Evolutionary conservation across 2,113 vertebrate genomes (phyloP).

Genomic region (Pterocles gutturalis): DNA sequence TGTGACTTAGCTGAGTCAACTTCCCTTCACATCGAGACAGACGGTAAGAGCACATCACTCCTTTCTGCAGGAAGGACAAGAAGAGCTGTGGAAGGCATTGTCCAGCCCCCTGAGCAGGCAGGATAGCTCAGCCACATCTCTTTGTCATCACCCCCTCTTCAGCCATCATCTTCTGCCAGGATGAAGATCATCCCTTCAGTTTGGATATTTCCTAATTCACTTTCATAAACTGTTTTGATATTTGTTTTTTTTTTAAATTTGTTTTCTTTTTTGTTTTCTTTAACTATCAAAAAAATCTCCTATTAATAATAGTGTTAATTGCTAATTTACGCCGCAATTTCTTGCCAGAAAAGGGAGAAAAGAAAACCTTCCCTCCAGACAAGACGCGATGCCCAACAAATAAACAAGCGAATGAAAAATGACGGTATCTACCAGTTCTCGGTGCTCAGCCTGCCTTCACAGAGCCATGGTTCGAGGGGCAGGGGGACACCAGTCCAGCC

Average conservation of each 20-base stretch:
- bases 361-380: background rate
- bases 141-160: background rate
- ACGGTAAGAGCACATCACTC: background rate
- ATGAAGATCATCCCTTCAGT: background rate
- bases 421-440: background rate
- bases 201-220: background rate
- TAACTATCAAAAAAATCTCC: background rate
- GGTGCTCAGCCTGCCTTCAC: background rate
- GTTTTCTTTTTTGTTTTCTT: background rate
- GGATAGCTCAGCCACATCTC: background rate
- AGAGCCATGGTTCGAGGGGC: background rate
- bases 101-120: background rate
- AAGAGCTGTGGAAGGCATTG: background rate
- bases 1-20: background rate
- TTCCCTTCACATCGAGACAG: background rate
- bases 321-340: conserved; percentile 18
- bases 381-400: background rate
- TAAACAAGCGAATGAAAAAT: conserved; percentile 12
- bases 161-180: background rate
- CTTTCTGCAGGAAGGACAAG: background rate
- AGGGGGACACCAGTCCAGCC: background rate
- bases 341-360: background rate
- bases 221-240: background rate
- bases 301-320: conserved; percentile 41
- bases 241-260: background rate